Base-by-base conservation (phyloP, 2,888 invertebrate species). In the Abscondita cerata region DNA sequence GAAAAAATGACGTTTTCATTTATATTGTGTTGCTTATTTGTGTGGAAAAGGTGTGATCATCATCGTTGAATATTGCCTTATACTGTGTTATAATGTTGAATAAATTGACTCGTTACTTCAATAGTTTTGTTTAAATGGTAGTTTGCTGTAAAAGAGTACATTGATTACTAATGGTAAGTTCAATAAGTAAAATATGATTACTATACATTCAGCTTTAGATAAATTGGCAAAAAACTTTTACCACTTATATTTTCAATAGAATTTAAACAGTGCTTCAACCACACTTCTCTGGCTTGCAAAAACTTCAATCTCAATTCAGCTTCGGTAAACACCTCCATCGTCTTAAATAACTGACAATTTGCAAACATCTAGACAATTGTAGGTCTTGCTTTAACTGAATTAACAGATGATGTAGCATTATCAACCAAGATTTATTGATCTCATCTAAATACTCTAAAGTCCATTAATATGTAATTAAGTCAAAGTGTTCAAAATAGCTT, bases 51-150 rank as follows among this genome's bases (percentile, higher is more conserved):
- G 82, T 76, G 36, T 86, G 84, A 68, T 91, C 89, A 63, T 91
- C 91, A 71, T 92, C 92, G 64, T 89, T 89, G 80, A 98, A 98
- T 78, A 97, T 93, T 1, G 97, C 96, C 74, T 92, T 87, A 78
- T 96, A 98, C 76, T 98, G 97, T 0, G 96, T 98, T 66, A 96
- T 89, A 61, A 97, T 95, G 81, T 95, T 96, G 78, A 97, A 97
- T 46, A 98, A 83, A 81, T 96, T 94, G 36, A 96, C 92, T 70
- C 97, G 94, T 95, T 11, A 93, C 81, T 80, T 98, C 97, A 57
- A 97, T 92, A 1, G 92, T 90, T 82, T 93, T 94, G 50, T 90
- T 89, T 55, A 96, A 82, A 80, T 96, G 89, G 70, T 89, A 88
- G 78, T 92, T 93, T 34, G 91, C 91, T 88, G 81, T 54, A 82